phyloP scores from a whole-genome alignment of 1,140 invertebrate genomes.

The Danaus plexippus region DNA sequence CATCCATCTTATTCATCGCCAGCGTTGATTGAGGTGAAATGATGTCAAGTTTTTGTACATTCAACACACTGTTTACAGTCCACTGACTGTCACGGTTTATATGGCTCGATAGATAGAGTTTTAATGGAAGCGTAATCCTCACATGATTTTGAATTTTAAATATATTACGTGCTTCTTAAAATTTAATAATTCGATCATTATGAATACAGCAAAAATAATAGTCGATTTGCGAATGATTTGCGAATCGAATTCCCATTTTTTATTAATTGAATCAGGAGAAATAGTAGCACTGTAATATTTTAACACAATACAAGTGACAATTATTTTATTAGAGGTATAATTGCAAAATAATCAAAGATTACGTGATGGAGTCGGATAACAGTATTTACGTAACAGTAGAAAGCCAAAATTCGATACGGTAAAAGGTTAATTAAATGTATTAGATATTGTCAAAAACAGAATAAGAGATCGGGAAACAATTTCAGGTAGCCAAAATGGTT shows the following conservation, averaged over 20 bases:
- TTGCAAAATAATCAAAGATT: conserved; percentile 13
- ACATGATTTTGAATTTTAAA: background rate
- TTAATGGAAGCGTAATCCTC: conserved; percentile 6
- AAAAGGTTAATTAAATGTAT: conserved; percentile 9
- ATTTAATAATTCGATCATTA: conserved; percentile 5
- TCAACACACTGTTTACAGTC: conserved; percentile 62
- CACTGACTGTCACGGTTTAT: conserved; percentile 39
- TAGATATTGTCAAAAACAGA: background rate
- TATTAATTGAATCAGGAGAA: too few species aligned
- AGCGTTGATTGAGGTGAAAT: conserved; percentile 60
- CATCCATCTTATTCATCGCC: conserved; percentile 34
- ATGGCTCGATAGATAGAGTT: conserved; percentile 7
- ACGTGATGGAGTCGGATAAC: conserved; percentile 11
- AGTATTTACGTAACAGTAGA: conserved; percentile 12
- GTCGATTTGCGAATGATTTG: too few species aligned
- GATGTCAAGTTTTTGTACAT: conserved; percentile 55
- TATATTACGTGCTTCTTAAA: conserved; percentile 7
- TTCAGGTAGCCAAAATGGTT: too few species aligned
- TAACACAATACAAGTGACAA: too few species aligned
- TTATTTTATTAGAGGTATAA: conserved; percentile 12
- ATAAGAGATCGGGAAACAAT: too few species aligned
- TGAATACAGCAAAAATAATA: conserved; percentile 9
- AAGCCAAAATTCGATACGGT: conserved; percentile 13
- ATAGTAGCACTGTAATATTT: too few species aligned
- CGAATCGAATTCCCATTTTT: too few species aligned